These are phyloP conservation scores for Yponomeuta malinellus DNA, from an alignment of 2,888 invertebrate species.

Conservation along the genomic window DNA sequence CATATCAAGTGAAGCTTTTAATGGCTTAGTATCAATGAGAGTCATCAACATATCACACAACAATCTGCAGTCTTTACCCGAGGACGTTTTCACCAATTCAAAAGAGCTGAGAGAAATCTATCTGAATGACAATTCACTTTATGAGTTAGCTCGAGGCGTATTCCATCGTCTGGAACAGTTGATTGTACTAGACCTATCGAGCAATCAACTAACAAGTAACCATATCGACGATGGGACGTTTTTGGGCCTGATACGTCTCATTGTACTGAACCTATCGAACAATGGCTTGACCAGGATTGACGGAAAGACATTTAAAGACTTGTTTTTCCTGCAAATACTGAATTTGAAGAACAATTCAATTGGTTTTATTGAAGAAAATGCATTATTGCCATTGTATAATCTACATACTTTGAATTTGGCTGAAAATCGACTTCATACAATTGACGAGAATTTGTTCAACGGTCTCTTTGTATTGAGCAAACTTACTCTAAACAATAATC, in stretches of 20 bases:
- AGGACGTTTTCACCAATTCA: conserved; percentile 86
- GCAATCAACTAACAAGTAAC: conserved; percentile 89
- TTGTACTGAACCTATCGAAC: conserved; percentile 89
- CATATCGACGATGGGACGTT: conserved; percentile 91
- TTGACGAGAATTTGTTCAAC: conserved; percentile 88
- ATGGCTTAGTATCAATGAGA: conserved; percentile 85
- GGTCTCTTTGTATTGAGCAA: conserved; percentile 89
- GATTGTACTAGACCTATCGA: conserved; percentile 87
- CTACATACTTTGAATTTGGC: conserved; percentile 92
- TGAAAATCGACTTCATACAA: conserved; percentile 88
- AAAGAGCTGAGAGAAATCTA: conserved; percentile 89
- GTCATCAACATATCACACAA: conserved; percentile 92
- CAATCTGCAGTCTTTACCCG: conserved; percentile 85
- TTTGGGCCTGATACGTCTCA: conserved; percentile 87
- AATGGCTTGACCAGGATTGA: conserved; percentile 91
- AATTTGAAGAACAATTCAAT: conserved; percentile 91
- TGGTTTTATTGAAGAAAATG: conserved; percentile 91
- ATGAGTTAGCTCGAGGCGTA: conserved; percentile 86
- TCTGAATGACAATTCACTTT: conserved; percentile 89
- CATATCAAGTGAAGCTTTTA: conserved; percentile 86
- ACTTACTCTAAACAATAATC: conserved; percentile 89
- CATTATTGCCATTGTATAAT: conserved; percentile 91
- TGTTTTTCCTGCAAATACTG: conserved; percentile 89
- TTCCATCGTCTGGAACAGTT: conserved; percentile 90
- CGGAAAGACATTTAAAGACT: conserved; percentile 88